A percentile compares a stretch with the other conserved stretches of the same genome.
These are phyloP conservation scores for Bemisia tabaci DNA, from an alignment of 1,140 invertebrate genomes.

Conservation along the genomic window DNA sequence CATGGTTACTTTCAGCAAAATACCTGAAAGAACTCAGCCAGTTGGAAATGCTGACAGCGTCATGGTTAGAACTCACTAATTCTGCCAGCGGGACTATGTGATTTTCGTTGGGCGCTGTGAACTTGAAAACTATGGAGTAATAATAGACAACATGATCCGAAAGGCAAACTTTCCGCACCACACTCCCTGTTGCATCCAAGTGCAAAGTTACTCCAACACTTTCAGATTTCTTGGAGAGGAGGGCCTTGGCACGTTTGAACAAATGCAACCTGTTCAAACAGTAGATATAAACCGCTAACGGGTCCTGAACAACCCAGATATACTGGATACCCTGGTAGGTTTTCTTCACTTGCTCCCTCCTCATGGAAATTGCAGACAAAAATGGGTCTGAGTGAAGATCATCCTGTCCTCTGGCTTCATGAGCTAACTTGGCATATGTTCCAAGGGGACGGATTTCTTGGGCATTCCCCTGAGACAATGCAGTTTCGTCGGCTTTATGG, in stretches of 20 bases:
- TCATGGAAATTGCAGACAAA: not conserved
- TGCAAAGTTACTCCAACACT: not conserved
- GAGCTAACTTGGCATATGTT: not conserved
- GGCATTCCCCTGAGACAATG: not conserved
- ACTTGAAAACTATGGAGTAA: not conserved
- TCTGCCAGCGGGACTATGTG: not conserved
- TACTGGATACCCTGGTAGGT: not conserved
- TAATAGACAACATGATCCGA: not conserved
- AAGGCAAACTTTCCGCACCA: not conserved
- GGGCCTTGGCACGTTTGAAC: not conserved
- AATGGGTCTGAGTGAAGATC: not conserved
- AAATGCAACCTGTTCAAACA: not conserved
- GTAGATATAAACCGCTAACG: not conserved
- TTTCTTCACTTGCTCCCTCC: not conserved
- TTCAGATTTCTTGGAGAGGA: not conserved
- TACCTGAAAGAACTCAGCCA: not conserved
- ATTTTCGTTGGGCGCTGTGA: no score
- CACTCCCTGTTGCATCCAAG: not conserved
- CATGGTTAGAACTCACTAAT: not conserved
- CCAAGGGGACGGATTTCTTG: not conserved
- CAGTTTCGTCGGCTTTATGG: not conserved
- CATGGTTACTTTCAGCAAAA: not conserved
- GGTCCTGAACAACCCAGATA: not conserved
- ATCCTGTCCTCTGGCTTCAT: not conserved
- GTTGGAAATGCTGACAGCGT: not conserved